Conservation (phyloP, 2,797 vertebrate species). For the Rhodeus uyekii region DNA sequence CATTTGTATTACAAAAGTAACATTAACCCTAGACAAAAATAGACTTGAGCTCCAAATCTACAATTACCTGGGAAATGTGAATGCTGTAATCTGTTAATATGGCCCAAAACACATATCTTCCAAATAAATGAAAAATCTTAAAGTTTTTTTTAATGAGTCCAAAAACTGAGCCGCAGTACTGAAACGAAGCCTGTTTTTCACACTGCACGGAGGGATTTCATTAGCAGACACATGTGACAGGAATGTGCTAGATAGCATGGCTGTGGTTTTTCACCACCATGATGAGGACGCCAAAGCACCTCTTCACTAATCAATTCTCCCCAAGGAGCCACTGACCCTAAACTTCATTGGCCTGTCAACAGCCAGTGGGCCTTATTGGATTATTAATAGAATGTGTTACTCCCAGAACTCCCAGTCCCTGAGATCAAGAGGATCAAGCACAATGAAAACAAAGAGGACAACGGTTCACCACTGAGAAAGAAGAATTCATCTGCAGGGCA, state of each 20-base stretch:
- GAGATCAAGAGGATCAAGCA: constrained; percentile 16
- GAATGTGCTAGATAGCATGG: neutral
- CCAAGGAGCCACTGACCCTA: constrained; percentile 21
- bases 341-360: constrained; percentile 32
- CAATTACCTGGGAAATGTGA: neutral
- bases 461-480: neutral
- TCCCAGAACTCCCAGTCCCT: constrained; percentile 19
- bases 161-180: neutral
- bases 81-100: neutral
- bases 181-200: neutral
- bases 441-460: constrained; percentile 24
- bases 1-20: no score
- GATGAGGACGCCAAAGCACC: constrained; percentile 40
- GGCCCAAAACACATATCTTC: neutral
- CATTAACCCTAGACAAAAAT: no score
- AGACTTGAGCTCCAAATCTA: neutral
- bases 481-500: constrained; percentile 4
- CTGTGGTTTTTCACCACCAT: constrained; percentile 14
- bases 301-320: constrained; percentile 49
- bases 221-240: constrained; percentile 45
- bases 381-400: constrained; percentile 43
- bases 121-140: no score
- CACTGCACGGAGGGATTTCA: constrained; percentile 45
- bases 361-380: constrained; percentile 19
- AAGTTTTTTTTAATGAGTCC: neutral